A percentile compares a stretch with the other conserved stretches of the same genome.
Evolutionary conservation across 2,888 invertebrate genomes (phyloP).

Genomic region (Nasonovia ribisnigri): DNA sequence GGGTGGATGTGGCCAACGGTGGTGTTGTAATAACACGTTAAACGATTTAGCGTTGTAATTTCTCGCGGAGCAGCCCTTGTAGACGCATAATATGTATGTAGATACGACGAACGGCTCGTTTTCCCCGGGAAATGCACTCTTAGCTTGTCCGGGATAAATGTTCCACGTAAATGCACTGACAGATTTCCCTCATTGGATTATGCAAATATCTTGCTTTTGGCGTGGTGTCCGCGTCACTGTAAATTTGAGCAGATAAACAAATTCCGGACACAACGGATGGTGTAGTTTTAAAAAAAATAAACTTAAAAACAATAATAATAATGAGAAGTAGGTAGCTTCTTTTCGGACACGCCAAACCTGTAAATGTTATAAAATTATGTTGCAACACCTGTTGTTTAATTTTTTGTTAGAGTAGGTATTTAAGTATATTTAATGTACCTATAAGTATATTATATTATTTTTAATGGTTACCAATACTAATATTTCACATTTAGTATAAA

Average conservation of each 20-base stretch:
- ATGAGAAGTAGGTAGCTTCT: not conserved
- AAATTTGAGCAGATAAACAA: not conserved
- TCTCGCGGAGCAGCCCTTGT: not conserved
- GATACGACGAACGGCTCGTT: not conserved
- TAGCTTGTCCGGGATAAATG: slow-evolving; percentile 39
- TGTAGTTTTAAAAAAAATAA: not conserved
- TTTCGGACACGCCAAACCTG: not conserved
- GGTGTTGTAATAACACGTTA: not conserved
- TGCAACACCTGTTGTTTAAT: slow-evolving; percentile 8
- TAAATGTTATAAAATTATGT: not conserved
- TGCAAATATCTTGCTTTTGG: slow-evolving; percentile 42
- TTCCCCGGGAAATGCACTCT: slow-evolving; percentile 12
- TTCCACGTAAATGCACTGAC: not conserved
- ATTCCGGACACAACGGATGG: not conserved
- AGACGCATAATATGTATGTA: not conserved
- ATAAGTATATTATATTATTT: not conserved
- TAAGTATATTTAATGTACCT: too few species aligned
- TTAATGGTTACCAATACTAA: not conserved
- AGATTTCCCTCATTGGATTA: slow-evolving; percentile 40
- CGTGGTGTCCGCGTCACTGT: not conserved
- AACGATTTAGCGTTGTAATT: slow-evolving; percentile 19
- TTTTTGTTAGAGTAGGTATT: not conserved
- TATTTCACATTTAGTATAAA: not conserved
- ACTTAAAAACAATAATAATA: not conserved
- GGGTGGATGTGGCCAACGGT: not conserved